Evolutionary conservation across 2,797 vertebrate species (phyloP).

Genomic region (Dromococcyx pavoninus): DNA sequence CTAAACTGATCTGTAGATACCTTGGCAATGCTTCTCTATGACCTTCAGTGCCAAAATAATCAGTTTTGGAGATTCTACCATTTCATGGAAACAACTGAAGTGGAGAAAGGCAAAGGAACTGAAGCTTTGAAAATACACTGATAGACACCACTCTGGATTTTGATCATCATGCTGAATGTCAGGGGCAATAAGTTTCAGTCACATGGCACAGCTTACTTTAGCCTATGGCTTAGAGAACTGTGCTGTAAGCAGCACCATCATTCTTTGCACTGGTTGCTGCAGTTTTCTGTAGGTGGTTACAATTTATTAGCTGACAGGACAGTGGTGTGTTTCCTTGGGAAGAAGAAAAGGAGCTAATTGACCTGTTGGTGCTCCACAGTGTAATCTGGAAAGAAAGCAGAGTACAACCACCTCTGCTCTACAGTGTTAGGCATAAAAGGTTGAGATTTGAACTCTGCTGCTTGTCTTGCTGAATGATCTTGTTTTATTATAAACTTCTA

Average conservation of each 20-base stretch:
- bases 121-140: background rate
- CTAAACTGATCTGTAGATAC: background rate
- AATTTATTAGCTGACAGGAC: background rate
- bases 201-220: background rate
- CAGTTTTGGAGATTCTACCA: background rate
- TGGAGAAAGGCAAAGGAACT: background rate
- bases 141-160: background rate
- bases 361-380: background rate
- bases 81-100: background rate
- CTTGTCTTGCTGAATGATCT: background rate
- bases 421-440: background rate
- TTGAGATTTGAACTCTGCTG: background rate
- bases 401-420: background rate
- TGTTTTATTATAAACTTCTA: background rate
- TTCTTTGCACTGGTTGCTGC: background rate
- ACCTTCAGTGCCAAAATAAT: background rate
- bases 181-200: background rate
- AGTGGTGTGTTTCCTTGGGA: background rate
- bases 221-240: background rate
- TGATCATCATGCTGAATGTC: background rate
- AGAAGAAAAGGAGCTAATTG: background rate
- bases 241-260: background rate
- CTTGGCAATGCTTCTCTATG: background rate
- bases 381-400: background rate
- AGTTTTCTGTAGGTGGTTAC: background rate